Percentiles rank a stretch among this genome's conserved stretches.
phyloP scores from a whole-genome alignment of 2,113 vertebrate species.

The Bubo blakistoni region DNA sequence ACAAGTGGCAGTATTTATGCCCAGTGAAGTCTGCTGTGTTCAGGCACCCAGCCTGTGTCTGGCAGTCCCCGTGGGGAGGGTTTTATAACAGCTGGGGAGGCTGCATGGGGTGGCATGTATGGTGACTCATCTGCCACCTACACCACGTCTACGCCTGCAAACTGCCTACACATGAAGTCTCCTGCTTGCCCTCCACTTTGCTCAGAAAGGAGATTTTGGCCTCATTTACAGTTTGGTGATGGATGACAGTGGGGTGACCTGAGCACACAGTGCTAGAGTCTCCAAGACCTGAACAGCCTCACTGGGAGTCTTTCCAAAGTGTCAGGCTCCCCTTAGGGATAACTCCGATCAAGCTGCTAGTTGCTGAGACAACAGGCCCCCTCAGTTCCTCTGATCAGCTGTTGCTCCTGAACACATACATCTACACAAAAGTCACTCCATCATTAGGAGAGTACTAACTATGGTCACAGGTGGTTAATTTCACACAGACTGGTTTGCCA shows the following conservation, averaged over 20 bases:
- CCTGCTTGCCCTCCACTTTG: neutral
- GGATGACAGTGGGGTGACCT: neutral
- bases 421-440: neutral
- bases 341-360: neutral
- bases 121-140: neutral
- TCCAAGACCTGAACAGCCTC: neutral
- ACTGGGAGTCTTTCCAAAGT: neutral
- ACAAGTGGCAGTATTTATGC: neutral
- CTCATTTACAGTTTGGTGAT: neutral
- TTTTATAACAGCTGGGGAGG: neutral
- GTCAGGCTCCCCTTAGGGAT: neutral
- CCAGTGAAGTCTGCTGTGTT: neutral
- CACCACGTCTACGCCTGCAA: neutral
- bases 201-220: neutral
- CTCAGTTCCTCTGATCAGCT: neutral
- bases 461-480: neutral
- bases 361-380: neutral
- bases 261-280: neutral
- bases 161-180: neutral
- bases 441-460: neutral
- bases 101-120: neutral
- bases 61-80: neutral
- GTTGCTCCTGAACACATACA: neutral
- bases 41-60: neutral
- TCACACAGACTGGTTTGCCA: neutral